Base-by-base conservation (phyloP, 2,888 invertebrate species). In the Merodon equestris region DNA sequence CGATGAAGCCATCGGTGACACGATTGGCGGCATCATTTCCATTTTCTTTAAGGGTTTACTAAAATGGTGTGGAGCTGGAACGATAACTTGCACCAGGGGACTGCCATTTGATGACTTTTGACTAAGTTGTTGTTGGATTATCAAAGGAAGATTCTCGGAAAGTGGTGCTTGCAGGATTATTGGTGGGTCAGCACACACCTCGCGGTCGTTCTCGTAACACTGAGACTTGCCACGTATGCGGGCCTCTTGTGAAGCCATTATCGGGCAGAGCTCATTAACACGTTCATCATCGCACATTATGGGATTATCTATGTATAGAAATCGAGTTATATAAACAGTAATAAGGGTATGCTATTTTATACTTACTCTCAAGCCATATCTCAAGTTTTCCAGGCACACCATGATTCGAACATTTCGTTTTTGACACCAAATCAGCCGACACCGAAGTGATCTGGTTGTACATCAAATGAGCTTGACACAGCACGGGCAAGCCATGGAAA, bases 281-380 rank as follows among this genome's bases (percentile, higher is more conserved):
- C 85, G 82, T 9, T 91, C 91, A 64, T 93, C 93, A 86, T 94
- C 94, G 86, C 95, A 95, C 82, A 95, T 89, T 70, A 95, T 93
- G 56, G 95, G 95, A 89, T 95, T 95, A 86, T 94, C 95, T 95
- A n/a, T n/a, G n/a, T n/a, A n/a, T n/a, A n/a, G n/a, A n/a, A n/a
- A n/a, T n/a, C n/a, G n/a, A n/a, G n/a, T n/a, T n/a, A n/a, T 56
- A 27, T 12, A 34, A 53, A 42, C 53, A 14, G 57, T 1, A 50
- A 17, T 51, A 10, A 10, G 36, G 36, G 5, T 36, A 36, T 17
- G 13, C n/a, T 15, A 51, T 45, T n/a, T 42, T 9, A 4, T 27
- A 89, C 89, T 88, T 89, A 96, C 96, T 94, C 92, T 95, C 93
- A 83, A 96, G 91, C 87, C 94, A 92, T 85, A 96, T 93, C 89